Evolutionary conservation across 2,888 invertebrate species (phyloP).

Genomic region (Lycaena phlaeas): DNA sequence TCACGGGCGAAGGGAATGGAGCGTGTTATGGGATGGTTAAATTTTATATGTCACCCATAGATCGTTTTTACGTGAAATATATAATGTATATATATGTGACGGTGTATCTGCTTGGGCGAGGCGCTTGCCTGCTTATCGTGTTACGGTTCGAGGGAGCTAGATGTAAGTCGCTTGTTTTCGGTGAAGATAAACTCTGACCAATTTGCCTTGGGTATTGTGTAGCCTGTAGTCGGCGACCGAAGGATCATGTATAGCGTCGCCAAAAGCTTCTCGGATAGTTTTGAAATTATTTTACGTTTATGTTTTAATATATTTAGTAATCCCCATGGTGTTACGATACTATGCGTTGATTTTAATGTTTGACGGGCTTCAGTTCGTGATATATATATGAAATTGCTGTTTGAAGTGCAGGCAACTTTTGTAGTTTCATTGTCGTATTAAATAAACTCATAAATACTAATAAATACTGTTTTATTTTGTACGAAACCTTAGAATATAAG

Average conservation of each 20-base stretch:
- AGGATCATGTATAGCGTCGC: slow-evolving; percentile 66
- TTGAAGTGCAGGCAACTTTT: slow-evolving; percentile 72
- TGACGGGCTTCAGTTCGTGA: slow-evolving; percentile 70
- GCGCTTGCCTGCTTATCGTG: slow-evolving; percentile 54
- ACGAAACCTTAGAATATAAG: too few relatives aligned
- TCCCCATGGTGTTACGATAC: slow-evolving; percentile 39
- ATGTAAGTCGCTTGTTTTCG: slow-evolving; percentile 66
- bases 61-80: slow-evolving; percentile 43
- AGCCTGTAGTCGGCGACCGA: slow-evolving; percentile 65
- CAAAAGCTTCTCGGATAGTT: slow-evolving; percentile 59
- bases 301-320: slow-evolving; percentile 45
- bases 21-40: background rate
- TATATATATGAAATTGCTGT: slow-evolving; percentile 61
- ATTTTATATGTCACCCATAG: slow-evolving; percentile 25
- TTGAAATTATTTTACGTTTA: slow-evolving; percentile 32
- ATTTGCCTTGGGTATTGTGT: slow-evolving; percentile 73
- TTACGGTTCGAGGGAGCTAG: slow-evolving; percentile 49
- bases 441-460: slow-evolving; percentile 71
- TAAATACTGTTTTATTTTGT: slow-evolving; percentile 31
- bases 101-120: slow-evolving; percentile 40
- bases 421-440: slow-evolving; percentile 75
- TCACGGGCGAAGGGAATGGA: background rate
- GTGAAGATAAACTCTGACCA: slow-evolving; percentile 69
- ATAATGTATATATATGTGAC: slow-evolving; percentile 57
- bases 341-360: slow-evolving; percentile 54